Percentiles rank a stretch among this genome's conserved stretches.
Evolutionary conservation across 2,888 invertebrate species (phyloP).

Genomic region (Thera obeliscata): DNA sequence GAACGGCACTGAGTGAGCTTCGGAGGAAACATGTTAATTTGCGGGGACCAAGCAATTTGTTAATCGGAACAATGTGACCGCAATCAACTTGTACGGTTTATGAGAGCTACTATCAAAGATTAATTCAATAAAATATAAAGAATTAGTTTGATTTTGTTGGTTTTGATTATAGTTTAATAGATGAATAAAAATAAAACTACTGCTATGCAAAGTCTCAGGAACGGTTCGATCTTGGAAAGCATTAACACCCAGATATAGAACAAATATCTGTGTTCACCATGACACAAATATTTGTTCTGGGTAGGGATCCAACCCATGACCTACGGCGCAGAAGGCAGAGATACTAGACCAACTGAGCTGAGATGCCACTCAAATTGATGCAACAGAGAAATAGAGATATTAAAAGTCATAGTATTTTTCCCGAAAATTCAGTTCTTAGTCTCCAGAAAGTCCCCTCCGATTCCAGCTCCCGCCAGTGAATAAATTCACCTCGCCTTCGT

Average conservation of each 20-base stretch:
- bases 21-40: conserved; percentile 52
- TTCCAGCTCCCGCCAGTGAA: conserved; percentile 34
- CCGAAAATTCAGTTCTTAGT: conserved; percentile 7
- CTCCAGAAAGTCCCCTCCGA: conserved; percentile 18
- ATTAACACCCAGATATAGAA: too few species aligned
- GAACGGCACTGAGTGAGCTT: conserved; percentile 12
- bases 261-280: not conserved
- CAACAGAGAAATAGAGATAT: not conserved
- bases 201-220: too few species aligned
- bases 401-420: too few species aligned
- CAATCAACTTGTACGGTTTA: conserved; percentile 49
- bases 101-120: not conserved
- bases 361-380: not conserved
- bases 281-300: not conserved
- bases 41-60: conserved; percentile 51
- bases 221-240: too few species aligned
- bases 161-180: too few species aligned
- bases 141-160: too few species aligned
- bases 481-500: conserved; percentile 35
- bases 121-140: too few species aligned
- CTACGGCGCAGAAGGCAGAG: not conserved
- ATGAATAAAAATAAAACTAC: too few species aligned
- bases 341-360: conserved; percentile 1
- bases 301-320: not conserved
- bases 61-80: conserved; percentile 48